Base-by-base conservation (phyloP, 1,140 invertebrate genomes). In the Pomacea maculata region DNA sequence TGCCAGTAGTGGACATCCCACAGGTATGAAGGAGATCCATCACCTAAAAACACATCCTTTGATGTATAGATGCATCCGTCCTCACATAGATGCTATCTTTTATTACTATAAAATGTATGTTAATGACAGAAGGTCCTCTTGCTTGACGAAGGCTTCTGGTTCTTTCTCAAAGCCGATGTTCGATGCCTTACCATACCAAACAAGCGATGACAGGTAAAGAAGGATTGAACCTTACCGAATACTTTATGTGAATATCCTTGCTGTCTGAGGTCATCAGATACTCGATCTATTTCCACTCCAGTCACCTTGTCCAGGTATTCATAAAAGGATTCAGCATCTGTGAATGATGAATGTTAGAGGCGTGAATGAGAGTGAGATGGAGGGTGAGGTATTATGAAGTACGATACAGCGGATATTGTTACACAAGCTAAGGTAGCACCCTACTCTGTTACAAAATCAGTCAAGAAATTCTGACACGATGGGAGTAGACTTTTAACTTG, bases 1-100 rank as follows among this genome's bases (percentile, higher is more conserved):
- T 45, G 8, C 76, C 76, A 78, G 64, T 78, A 54, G 57, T 52
- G 65, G 11, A 65, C 45, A 63, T 78, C 64, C 64, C 63, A 78
- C n/a, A 78, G 54, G 34, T 67, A 68, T 21, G 63, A 68, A 1
- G 64, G 64, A 52, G 76, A 78, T 6, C 25, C 25, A 29, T 78
- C 76, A 78, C 76, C 76, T 78, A 34, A 29, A 70, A 8, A 72
- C 71, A 45, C 71, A 72, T 70, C 7, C 17, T 3, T 65, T 65
- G 17, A 17, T n/a, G 4, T n/a, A 19, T 6, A 25, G 0, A 71
- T 25, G 10, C 25, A 0, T 25, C 25, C 68, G 45, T 45, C 25
- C 72, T 21, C 34, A 52, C 72, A 52, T 52, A 54, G 0, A 25
- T 25, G 25, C 34, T 19, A 10, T 34, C 52, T 54, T 3, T 19